Evolutionary conservation across 2,888 invertebrate genomes (phyloP).

Genomic region (Microctonus aethiopoides): DNA sequence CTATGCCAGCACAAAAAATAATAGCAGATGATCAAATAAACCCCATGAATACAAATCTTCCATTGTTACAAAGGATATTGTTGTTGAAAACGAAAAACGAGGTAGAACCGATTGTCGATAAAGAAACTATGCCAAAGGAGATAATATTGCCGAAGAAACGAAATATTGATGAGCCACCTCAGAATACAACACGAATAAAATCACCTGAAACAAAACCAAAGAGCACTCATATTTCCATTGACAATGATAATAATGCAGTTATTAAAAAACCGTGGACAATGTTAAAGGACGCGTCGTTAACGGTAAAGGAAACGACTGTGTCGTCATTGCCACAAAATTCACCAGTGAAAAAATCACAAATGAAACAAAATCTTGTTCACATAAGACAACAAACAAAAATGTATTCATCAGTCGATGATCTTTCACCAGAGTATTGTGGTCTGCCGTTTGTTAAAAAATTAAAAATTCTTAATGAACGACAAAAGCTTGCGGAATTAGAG

Average conservation of each 20-base stretch:
- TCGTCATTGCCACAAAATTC: conserved; percentile 51
- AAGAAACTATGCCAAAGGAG: conserved; percentile 56
- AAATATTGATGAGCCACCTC: conserved; percentile 41
- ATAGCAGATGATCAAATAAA: conserved; percentile 44
- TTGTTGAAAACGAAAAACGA: conserved; percentile 83
- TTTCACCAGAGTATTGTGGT: conserved; percentile 88
- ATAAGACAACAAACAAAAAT: conserved; percentile 70
- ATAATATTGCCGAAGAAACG: conserved; percentile 51
- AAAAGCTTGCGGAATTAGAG: conserved; percentile 85
- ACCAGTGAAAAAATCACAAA: conserved; percentile 46
- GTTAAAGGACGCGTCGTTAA: conserved; percentile 76
- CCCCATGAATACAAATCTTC: conserved; percentile 67
- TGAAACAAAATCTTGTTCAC: conserved; percentile 56
- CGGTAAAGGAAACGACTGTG: conserved; percentile 40
- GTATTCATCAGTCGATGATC: conserved; percentile 86
- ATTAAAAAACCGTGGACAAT: conserved; percentile 80
- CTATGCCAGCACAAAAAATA: conserved; percentile 30
- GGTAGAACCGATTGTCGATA: conserved; percentile 61
- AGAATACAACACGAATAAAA: not conserved
- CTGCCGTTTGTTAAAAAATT: conserved; percentile 89
- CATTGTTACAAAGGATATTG: conserved; percentile 79
- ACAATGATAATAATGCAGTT: conserved; percentile 60
- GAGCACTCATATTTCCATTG: conserved; percentile 37
- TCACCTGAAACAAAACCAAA: not conserved
- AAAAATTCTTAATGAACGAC: conserved; percentile 88